Base-by-base conservation (phyloP, 2,888 invertebrate species). In the Tiphia femorata region DNA sequence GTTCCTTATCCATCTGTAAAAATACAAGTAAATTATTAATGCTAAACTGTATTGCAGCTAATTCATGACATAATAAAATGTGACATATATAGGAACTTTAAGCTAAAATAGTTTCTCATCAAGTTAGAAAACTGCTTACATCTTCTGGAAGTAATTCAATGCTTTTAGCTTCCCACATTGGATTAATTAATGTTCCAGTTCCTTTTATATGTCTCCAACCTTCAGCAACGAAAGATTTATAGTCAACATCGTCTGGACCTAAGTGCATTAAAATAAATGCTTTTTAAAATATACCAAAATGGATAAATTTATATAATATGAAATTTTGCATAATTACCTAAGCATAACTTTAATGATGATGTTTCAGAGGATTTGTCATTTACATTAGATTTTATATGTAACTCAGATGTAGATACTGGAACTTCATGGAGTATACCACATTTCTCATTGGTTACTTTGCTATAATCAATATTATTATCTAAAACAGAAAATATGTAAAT, bases 171-270 rank as follows among this genome's bases (percentile, higher is more conserved):
- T 87, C 84, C 35, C 92, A 84, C 5, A 80, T 76, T 58, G 88
- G 84, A 17, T 82, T 68, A n/a, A 81, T 67, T 25, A 84, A 71
- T 27, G 83, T 79, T 54, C 81, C 75, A 27, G 85, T 80, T 0
- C 86, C 86, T 23, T 86, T 87, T 35, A 88, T 83, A 30, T 88
- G 82, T 61, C 84, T 84, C 89, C 91, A 92, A 20, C 92, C 92
- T 79, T 92, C 89, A 0, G 84, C 81, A 0, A 92, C 86, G 80
- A 91, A 92, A 58, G 88, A 87, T 4, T 85, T 78, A 67, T 91
- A 91, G 51, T 87, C 85, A 19, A 90, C 84, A 20, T 83, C 75
- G 78, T 84, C 81, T 43, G 89, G 91, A 38, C 84, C 85, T 85
- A 47, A 21, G 23, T 16, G n/a, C 19, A 10, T 49, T 3, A 3